Evolutionary conservation across 2,888 invertebrate genomes (phyloP).

Genomic region (Pocota personata): DNA sequence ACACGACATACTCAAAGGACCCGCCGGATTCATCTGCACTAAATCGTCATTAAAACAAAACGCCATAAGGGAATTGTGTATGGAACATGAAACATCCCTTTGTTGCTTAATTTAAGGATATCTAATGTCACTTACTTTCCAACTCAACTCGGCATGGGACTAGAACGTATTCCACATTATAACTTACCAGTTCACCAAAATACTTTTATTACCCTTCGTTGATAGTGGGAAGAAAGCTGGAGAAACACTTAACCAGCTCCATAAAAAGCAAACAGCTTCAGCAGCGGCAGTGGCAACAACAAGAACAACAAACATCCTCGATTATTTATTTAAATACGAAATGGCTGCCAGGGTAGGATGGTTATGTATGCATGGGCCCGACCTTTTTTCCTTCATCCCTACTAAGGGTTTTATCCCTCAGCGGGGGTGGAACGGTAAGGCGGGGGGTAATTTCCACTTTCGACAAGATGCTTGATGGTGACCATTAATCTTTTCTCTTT

Average conservation of each 20-base stretch:
- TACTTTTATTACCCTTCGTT: constrained; percentile 64
- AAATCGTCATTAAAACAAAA: constrained; percentile 53
- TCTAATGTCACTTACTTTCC: constrained; percentile 58
- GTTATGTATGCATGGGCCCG: constrained; percentile 60
- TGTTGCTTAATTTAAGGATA: constrained; percentile 59
- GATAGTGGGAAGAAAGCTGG: constrained; percentile 49
- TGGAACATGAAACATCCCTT: constrained; percentile 33
- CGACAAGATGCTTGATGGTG: constrained; percentile 73
- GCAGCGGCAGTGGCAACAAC: constrained; percentile 15
- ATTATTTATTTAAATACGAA: constrained; percentile 73
- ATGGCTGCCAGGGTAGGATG: constrained; percentile 55
- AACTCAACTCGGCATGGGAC: constrained; percentile 47
- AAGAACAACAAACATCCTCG: constrained; percentile 63
- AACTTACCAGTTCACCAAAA: constrained; percentile 64
- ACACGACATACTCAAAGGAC: neutral
- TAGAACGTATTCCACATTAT: constrained; percentile 61
- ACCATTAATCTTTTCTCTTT: constrained; percentile 72
- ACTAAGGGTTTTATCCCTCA: constrained; percentile 37
- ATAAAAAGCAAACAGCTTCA: constrained; percentile 69
- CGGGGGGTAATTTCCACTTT: constrained; percentile 65
- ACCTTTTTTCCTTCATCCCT: constrained; percentile 55
- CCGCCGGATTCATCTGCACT: constrained; percentile 29
- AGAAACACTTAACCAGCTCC: constrained; percentile 69
- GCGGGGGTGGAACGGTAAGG: neutral
- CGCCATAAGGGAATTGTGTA: constrained; percentile 49